These are phyloP conservation scores for Formica selysi DNA, from an alignment of 1,140 invertebrate genomes.

Conservation along the genomic window DNA sequence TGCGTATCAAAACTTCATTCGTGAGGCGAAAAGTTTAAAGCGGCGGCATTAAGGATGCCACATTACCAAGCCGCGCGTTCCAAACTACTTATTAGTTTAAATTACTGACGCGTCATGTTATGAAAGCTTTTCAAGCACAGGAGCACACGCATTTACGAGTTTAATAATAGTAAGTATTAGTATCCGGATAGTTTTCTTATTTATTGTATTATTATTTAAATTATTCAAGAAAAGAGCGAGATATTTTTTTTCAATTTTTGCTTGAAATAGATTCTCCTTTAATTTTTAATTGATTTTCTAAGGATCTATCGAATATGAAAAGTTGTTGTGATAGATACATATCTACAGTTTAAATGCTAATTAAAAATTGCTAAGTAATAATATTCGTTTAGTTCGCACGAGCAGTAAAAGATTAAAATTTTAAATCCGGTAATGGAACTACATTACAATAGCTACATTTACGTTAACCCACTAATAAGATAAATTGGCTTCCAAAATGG, in stretches of 20 bases:
- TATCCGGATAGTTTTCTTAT: too few relatives aligned
- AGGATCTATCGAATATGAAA: background rate
- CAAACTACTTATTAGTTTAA: constrained; percentile 56
- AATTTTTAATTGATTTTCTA: background rate
- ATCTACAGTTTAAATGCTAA: background rate
- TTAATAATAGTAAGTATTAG: constrained; percentile 3
- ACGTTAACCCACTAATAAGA: background rate
- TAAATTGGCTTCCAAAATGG: background rate
- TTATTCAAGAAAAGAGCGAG: background rate
- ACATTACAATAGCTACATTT: constrained; percentile 2
- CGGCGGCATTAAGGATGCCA: constrained; percentile 39
- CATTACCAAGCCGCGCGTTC: background rate
- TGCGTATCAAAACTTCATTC: constrained; percentile 49
- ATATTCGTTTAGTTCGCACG: constrained; percentile 9
- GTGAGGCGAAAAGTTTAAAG: constrained; percentile 54
- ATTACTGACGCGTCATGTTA: constrained; percentile 43
- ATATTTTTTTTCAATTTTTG: background rate
- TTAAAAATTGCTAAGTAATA: background rate
- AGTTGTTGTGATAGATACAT: background rate
- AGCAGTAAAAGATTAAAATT: constrained; percentile 34
- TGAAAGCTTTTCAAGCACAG: constrained; percentile 29
- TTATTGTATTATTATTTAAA: background rate
- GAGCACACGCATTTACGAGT: constrained; percentile 6
- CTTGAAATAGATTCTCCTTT: background rate
- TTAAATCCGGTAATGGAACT: constrained; percentile 18